These are phyloP conservation scores for Calidris pugnax DNA, from an alignment of 2,113 vertebrate species.

Conservation along the genomic window DNA sequence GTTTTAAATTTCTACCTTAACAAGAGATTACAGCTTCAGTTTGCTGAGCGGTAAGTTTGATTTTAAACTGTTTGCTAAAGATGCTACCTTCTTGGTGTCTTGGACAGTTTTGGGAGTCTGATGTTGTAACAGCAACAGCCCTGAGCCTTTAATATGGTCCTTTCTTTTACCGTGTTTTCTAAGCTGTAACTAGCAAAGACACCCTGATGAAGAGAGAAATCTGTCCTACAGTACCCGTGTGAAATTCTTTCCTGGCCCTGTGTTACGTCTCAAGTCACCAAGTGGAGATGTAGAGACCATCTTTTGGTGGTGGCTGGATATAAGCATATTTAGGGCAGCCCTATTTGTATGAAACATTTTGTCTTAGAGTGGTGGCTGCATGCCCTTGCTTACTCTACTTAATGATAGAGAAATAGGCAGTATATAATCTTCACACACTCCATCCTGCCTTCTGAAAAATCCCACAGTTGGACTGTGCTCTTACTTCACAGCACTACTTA, in stretches of 20 bases:
- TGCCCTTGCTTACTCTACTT: neutral
- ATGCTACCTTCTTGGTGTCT: neutral
- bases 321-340: accelerated
- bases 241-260: neutral
- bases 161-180: neutral
- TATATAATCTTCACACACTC: neutral
- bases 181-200: neutral
- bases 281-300: neutral
- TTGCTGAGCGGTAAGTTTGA: constrained; percentile 82
- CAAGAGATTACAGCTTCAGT: constrained; percentile 82
- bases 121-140: neutral
- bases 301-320: neutral
- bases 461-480: neutral
- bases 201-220: neutral
- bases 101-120: neutral
- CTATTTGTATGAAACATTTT: neutral
- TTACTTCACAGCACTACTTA: neutral
- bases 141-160: neutral
- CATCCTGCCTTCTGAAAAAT: neutral
- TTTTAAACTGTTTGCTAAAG: neutral
- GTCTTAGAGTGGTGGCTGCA: neutral
- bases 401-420: neutral
- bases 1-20: constrained; percentile 75
- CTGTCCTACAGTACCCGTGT: neutral
- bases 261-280: neutral